Conservation (phyloP, 2,888 invertebrate species). For the Abrostola tripartita region DNA sequence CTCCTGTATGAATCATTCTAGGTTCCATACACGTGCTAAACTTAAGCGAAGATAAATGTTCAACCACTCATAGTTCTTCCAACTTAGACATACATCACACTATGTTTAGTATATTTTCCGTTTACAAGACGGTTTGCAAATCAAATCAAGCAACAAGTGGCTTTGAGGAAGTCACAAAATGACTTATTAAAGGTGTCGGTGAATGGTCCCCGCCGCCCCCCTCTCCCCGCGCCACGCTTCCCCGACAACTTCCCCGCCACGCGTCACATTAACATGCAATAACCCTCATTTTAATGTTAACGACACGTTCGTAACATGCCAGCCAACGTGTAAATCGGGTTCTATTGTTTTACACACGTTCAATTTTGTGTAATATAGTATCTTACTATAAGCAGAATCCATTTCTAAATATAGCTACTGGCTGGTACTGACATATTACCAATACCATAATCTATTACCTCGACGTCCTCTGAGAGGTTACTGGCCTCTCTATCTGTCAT, state of each 20-base stretch:
- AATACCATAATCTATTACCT: no score
- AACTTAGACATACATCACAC: no score
- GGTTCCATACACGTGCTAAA: no score
- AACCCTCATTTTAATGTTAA: conserved; percentile 8
- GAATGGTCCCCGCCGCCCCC: conserved; percentile 1
- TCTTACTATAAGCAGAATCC: no score
- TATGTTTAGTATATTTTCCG: background rate
- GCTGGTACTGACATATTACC: no score
- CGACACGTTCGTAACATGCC: background rate
- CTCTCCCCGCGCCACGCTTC: background rate
- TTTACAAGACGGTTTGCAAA: conserved; percentile 7
- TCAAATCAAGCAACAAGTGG: conserved; percentile 31
- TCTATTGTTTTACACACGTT: background rate
- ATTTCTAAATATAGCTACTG: no score
- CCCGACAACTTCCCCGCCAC: conserved; percentile 7
- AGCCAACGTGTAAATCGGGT: background rate
- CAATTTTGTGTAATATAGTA: background rate
- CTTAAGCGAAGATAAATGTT: no score
- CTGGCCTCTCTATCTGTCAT: no score
- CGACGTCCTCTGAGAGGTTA: no score
- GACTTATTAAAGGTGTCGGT: conserved; percentile 23
- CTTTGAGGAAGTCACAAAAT: conserved; percentile 21
- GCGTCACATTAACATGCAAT: conserved; percentile 7
- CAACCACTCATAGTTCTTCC: no score
- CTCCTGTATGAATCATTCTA: no score